phyloP scores from a whole-genome alignment of 1,140 invertebrate genomes.

The Cardiocondyla obscurior region DNA sequence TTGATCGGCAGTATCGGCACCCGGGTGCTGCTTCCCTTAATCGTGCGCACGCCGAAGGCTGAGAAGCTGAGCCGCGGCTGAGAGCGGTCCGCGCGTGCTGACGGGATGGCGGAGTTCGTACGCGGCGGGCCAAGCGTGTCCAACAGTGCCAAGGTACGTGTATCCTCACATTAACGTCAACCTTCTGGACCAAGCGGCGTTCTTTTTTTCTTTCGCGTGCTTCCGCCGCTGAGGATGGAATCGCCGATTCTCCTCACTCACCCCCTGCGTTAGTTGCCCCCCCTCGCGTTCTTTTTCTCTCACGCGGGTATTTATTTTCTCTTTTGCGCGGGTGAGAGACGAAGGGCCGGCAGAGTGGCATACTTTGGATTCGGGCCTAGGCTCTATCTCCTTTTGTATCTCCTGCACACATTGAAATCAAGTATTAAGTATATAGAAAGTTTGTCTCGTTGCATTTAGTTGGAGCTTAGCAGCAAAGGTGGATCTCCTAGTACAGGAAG shows the following conservation, averaged over 20 bases:
- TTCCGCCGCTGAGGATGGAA: no score
- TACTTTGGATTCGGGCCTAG: no score
- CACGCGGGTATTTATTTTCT: no score
- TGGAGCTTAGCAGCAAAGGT: slow-evolving; percentile 85
- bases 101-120: slow-evolving; percentile 85
- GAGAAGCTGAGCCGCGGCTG: no score
- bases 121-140: slow-evolving; percentile 84
- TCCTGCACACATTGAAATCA: neutral
- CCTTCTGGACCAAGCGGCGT: no score
- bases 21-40: slow-evolving; percentile 53
- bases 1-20: slow-evolving; percentile 62
- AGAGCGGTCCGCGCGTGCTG: slow-evolving; percentile 48
- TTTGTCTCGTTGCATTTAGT: slow-evolving; percentile 60
- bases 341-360: no score
- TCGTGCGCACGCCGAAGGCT: slow-evolving; percentile 55
- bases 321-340: no score
- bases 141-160: slow-evolving; percentile 82
- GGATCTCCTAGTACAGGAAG: slow-evolving; percentile 93
- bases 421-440: neutral
- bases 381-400: neutral
- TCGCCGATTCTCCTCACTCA: no score
- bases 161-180: no score
- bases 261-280: no score
- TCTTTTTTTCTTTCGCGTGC: no score
- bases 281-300: no score